Percentiles rank a stretch among this genome's conserved stretches.
Conservation (phyloP, 2,888 invertebrate species). For the Epirrhoe tristata region DNA sequence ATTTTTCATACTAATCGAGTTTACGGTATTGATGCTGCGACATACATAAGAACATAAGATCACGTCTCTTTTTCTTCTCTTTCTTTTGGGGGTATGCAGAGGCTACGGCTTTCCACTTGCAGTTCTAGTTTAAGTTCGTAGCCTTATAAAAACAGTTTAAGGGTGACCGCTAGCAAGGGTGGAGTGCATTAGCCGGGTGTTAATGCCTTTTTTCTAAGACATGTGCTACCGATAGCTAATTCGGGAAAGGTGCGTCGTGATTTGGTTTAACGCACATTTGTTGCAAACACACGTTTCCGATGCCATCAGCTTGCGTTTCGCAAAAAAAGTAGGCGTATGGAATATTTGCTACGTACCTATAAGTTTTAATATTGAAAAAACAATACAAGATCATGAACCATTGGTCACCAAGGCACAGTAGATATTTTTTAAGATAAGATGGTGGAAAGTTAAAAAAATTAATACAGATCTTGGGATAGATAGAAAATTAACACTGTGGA, state of each 20-base stretch:
- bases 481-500: no score
- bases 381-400: background rate
- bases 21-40: no score
- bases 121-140: background rate
- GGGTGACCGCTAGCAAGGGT: conserved; percentile 28
- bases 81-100: no score
- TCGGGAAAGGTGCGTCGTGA: conserved; percentile 70
- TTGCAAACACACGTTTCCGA: conserved; percentile 40
- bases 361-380: background rate
- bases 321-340: background rate
- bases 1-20: no score
- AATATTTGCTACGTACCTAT: background rate
- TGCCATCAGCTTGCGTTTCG: conserved; percentile 31
- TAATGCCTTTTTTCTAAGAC: conserved; percentile 77
- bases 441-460: no score
- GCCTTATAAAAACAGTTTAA: conserved; percentile 21
- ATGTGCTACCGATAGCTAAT: conserved; percentile 79
- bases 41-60: no score
- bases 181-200: conserved; percentile 73
- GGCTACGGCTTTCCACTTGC: no score
- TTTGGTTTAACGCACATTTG: conserved; percentile 43
- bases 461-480: no score
- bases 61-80: no score
- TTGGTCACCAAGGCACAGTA: no score
- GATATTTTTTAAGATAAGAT: no score